phyloP scores from a whole-genome alignment of 2,113 vertebrate genomes.

The Equus quagga region DNA sequence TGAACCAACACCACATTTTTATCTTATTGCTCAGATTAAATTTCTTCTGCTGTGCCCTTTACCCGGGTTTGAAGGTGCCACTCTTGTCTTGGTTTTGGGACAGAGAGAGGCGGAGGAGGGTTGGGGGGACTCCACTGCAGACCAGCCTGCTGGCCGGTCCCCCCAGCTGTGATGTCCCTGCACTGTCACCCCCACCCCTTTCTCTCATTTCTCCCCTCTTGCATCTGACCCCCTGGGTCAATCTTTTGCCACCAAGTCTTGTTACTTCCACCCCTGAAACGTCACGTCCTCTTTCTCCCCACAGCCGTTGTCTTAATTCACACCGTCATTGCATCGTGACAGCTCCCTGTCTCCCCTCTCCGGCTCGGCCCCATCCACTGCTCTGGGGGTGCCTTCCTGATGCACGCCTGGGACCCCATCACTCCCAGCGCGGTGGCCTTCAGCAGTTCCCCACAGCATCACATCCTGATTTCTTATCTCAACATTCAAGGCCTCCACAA shows the following conservation, averaged over 20 bases:
- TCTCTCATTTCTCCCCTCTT: too few species aligned
- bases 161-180: too few species aligned
- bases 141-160: neutral
- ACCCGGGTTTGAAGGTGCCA: neutral
- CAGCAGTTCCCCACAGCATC: neutral
- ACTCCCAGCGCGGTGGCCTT: neutral
- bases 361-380: fast-evolving
- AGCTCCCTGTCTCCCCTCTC: too few species aligned
- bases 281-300: too few species aligned
- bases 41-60: neutral
- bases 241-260: neutral
- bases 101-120: neutral
- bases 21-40: neutral
- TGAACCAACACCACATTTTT: neutral
- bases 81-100: neutral
- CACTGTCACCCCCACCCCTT: too few species aligned
- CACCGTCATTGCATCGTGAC: neutral
- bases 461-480: too few species aligned
- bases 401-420: neutral
- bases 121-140: fast-evolving
- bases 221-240: neutral
- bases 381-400: neutral
- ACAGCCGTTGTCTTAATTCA: neutral
- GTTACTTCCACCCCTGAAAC: neutral
- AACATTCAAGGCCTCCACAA: neutral